These are phyloP conservation scores for Ephialtes manifestator DNA, from an alignment of 2,888 invertebrate species.

Conservation along the genomic window DNA sequence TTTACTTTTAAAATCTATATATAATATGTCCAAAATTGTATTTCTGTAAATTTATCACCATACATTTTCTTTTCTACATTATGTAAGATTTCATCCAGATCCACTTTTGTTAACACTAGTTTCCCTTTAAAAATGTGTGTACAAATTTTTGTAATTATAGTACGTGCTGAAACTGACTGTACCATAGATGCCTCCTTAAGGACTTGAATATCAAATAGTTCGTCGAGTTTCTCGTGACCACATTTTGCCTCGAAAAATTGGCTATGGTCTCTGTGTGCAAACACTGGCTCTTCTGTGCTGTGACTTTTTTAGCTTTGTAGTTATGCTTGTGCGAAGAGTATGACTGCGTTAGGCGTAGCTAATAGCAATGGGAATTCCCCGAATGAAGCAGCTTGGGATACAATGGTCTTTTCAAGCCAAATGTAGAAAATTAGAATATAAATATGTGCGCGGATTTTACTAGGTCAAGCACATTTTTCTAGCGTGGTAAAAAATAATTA, in stretches of 20 bases:
- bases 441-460: not conserved
- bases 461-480: not conserved
- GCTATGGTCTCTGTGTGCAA: not conserved
- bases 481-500: not conserved
- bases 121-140: too few relatives aligned
- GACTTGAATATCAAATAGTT: not conserved
- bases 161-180: too few relatives aligned
- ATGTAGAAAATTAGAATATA: not conserved
- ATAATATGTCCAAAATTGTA: too few relatives aligned
- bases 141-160: too few relatives aligned
- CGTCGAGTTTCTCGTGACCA: not conserved
- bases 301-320: not conserved
- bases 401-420: not conserved
- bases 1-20: too few relatives aligned
- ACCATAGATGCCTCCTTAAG: not conserved
- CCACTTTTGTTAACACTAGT: too few relatives aligned
- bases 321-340: not conserved
- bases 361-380: not conserved
- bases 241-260: not conserved
- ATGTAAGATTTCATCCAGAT: too few relatives aligned
- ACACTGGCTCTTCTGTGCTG: slow-evolving; percentile 2
- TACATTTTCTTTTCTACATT: too few relatives aligned
- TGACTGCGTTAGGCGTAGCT: not conserved
- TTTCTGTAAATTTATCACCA: too few relatives aligned
- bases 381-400: not conserved